Evolutionary conservation across 2,113 vertebrate species (phyloP), one percentile per base, ranked within the genome.

Genomic region (Quiscalus mexicanus): DNA sequence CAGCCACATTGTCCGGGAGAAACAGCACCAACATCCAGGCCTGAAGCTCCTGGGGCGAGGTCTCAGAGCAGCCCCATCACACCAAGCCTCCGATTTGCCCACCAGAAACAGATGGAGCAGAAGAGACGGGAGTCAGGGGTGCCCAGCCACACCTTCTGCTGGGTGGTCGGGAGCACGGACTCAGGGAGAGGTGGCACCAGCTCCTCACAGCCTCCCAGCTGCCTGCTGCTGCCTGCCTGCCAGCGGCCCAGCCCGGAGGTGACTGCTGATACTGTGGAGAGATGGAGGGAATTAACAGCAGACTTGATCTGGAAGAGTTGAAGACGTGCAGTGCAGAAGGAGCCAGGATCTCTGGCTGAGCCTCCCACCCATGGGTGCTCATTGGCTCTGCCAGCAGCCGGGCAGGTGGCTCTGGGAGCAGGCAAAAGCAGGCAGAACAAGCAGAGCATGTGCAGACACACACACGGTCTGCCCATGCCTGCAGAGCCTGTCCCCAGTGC

Each of bases 1-100:
- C 95, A 97, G 97, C 98, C 98, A 98, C 98, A 98, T 98, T 96
- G 98, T 98, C 98, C 3, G 89, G 94, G 95, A 95, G 84, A 95
- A 97, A 92, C 86, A 96, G 97, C 91, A 96, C 97, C 96, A 97
- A 95, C 96, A 97, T 97, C 96, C 97, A 97, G 97, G 96, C 96
- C 90, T 95, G 84, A 97, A 98, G 97, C 95, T 98, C 98, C 95
- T 60, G 96, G 94, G 94, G 96, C 30, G 63, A 97, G 95, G 94
- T 50, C 87, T 97, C 94, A 96, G 89, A 78, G 91, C 76, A 93
- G 71, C 65, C 76, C 79, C 94, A 95, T 96, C 44, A 70, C 4
- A 15, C 68, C 80, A 33, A 71, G 59, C 60, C 76, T 87, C 87
- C 0, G 1, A n/a, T 68, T 74, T 68, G 42, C 75, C 85, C 87